Evolutionary conservation across 2,888 invertebrate species (phyloP).

Genomic region (Hyles lineata): DNA sequence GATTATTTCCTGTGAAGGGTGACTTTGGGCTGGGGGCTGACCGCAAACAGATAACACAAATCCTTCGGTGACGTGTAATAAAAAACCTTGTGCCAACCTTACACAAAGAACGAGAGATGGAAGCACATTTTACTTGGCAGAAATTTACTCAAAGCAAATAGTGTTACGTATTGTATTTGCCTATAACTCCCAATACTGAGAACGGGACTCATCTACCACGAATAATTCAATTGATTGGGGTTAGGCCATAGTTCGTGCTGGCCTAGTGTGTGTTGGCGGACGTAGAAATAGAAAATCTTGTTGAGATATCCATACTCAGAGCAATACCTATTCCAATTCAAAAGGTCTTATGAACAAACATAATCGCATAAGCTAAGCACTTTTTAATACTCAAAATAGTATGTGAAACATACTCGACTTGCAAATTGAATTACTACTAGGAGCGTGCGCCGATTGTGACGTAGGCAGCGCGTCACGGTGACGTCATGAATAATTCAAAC

Average conservation of each 20-base stretch:
- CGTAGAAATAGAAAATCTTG: no score
- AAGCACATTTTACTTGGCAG: no score
- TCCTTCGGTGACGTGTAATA: no score
- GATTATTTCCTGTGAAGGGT: no score
- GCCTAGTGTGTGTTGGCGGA: no score
- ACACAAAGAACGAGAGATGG: no score
- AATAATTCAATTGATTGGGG: neutral
- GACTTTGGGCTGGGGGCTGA: no score
- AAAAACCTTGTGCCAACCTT: no score
- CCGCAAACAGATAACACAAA: no score
- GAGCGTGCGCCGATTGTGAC: constrained; percentile 32
- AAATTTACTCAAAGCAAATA: no score
- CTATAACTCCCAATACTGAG: neutral
- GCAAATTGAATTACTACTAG: constrained; percentile 43
- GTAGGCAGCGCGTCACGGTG: constrained; percentile 36
- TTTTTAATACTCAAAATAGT: constrained; percentile 8
- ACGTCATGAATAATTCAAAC: constrained; percentile 31
- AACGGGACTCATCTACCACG: neutral
- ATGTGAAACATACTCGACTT: constrained; percentile 33
- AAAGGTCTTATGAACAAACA: neutral
- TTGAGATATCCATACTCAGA: no score
- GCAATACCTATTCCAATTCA: neutral
- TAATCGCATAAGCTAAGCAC: neutral
- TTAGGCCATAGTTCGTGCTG: neutral
- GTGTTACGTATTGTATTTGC: neutral